Conservation (phyloP, 2,113 vertebrate species). For the Aldabrachelys gigantea region DNA sequence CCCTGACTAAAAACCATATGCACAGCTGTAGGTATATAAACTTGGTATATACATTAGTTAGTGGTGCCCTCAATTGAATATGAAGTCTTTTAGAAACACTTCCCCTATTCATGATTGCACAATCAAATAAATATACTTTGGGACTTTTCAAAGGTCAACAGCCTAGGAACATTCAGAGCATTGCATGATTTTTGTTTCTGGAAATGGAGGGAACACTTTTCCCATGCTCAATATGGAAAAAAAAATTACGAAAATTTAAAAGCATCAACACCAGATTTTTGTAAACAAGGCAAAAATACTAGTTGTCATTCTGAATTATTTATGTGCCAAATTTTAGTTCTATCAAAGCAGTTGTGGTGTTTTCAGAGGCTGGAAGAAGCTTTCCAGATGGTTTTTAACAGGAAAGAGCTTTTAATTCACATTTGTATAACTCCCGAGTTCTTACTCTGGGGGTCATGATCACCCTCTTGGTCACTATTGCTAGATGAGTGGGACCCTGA, state of each 20-base stretch:
- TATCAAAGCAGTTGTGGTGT: slow-evolving; percentile 2
- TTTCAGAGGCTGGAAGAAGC: not conserved
- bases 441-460: slow-evolving; percentile 10
- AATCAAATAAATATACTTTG: slow-evolving; percentile 23
- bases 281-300: slow-evolving; percentile 28
- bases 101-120: slow-evolving; percentile 10
- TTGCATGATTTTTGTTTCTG: slow-evolving; percentile 63
- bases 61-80: not conserved
- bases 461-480: not conserved
- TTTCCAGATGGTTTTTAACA: slow-evolving; percentile 30
- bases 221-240: not conserved
- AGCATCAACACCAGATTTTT: slow-evolving; percentile 37
- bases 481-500: not conserved
- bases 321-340: not conserved
- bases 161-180: slow-evolving; percentile 13
- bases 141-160: slow-evolving; percentile 35
- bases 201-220: slow-evolving; percentile 54
- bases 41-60: not conserved
- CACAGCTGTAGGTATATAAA: not conserved
- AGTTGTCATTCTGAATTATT: slow-evolving; percentile 20
- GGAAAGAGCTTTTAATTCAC: slow-evolving; percentile 1
- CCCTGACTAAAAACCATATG: no score
- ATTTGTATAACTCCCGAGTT: slow-evolving; percentile 20
- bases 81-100: slow-evolving; percentile 5
- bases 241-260: slow-evolving; percentile 23